These are phyloP conservation scores for Sternotherus odoratus DNA, from an alignment of 2,797 vertebrate species.

Conservation along the genomic window DNA sequence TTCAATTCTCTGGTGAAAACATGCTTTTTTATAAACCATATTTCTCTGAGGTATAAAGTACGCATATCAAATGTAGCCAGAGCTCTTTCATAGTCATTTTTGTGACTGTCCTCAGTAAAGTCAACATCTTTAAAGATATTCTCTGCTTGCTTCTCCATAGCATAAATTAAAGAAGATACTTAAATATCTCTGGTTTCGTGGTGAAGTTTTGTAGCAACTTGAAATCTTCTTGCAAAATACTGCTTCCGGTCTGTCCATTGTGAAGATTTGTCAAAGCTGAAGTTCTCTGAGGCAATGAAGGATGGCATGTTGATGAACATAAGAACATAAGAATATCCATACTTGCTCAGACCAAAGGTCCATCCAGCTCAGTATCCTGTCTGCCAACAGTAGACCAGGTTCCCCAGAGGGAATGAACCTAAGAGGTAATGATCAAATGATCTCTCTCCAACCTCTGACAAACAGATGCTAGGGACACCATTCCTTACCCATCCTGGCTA, in stretches of 20 bases:
- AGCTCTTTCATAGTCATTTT: background rate
- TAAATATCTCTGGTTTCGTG: background rate
- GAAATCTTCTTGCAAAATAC: background rate
- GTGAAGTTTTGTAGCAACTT: background rate
- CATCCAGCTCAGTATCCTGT: no score
- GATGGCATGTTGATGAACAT: background rate
- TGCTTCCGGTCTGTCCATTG: background rate
- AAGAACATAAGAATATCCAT: no score
- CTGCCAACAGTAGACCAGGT: no score
- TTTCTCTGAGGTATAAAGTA: background rate
- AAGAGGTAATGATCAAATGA: no score
- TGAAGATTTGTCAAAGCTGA: background rate
- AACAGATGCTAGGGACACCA: no score
- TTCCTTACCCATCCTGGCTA: no score
- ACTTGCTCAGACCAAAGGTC: no score
- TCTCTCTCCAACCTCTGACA: no score
- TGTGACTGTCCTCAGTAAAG: background rate
- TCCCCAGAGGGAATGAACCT: no score
- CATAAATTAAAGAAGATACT: background rate
- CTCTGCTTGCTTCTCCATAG: background rate
- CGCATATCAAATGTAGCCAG: background rate
- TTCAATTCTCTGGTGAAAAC: background rate
- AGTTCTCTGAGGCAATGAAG: background rate
- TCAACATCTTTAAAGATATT: background rate
- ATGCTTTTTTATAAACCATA: background rate